Base-by-base conservation (phyloP, 1,140 invertebrate genomes). In the Ladona fulva region DNA sequence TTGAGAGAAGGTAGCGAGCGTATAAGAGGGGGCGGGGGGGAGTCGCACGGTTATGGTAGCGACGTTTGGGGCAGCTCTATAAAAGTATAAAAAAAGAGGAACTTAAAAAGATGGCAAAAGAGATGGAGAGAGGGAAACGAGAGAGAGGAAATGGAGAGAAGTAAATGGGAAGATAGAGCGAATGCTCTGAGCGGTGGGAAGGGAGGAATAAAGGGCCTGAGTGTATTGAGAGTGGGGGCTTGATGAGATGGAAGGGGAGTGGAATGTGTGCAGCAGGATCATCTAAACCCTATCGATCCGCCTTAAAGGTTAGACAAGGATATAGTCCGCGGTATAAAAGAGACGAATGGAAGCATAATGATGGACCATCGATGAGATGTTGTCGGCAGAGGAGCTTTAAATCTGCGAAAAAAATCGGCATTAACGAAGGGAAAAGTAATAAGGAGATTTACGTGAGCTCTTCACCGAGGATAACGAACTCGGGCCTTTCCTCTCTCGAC, bases 41-140 rank as follows among this genome's bases (percentile, higher is more conserved):
- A 66, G 14, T 66, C n/a, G 52, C 16, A 66, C n/a, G 52, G 52
- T 66, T 66, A 66, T 66, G 52, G 52, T 66, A 66, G 52, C 52
- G 52, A 22, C 52, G 52, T 66, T 66, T 66, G 52, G 52, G 52
- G 16, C 52, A 66, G 52, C 52, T 66, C 52, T 66, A 66, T 66
- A 66, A 19, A 66, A 66, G n/a, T 16, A 16, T 19, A 19, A 66
- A 66, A 66, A 66, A 66, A 66, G n/a, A 22, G 52, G n/a, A 66
- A 66, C 52, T 66, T 66, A 66, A 66, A 66, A 66, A 66, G 52
- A 66, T 66, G 52, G 52, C 52, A 66, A 66, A 66, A 66, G 52
- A 66, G 52, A 66, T 3, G 52, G n/a, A 66, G 52, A 66, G 52
- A 66, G 52, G 52, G n/a, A 66, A 66, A 19, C 16, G 52, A 66